Percentiles rank a stretch among this genome's conserved stretches.
Conservation (phyloP, 2,888 invertebrate species). For the Drosophila maculinotata region DNA sequence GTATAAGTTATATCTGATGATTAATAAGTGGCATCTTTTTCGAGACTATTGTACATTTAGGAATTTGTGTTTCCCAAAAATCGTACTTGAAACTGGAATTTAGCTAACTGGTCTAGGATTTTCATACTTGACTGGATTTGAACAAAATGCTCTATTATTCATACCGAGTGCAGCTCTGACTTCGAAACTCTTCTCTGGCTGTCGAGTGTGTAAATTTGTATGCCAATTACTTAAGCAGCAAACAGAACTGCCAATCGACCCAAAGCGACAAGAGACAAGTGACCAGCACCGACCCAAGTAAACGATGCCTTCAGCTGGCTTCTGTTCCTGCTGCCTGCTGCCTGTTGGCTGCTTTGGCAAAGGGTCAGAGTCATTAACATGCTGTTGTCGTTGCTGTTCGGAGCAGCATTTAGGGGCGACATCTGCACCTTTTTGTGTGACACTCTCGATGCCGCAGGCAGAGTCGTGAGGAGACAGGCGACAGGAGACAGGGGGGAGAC, state of each 20-base stretch:
- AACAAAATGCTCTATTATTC: too few species aligned
- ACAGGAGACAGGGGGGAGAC: neutral
- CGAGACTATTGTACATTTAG: too few species aligned
- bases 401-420: constrained; percentile 70
- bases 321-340: constrained; percentile 1
- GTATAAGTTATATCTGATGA: too few species aligned
- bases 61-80: neutral
- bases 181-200: too few species aligned
- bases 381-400: constrained; percentile 67
- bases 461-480: constrained; percentile 4
- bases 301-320: constrained; percentile 31
- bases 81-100: too few species aligned
- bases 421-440: constrained; percentile 73
- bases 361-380: constrained; percentile 81
- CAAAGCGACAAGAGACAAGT: constrained; percentile 42
- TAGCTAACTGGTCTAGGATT: too few species aligned
- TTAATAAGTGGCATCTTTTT: too few species aligned
- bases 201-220: constrained; percentile 67
- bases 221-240: constrained; percentile 77
- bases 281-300: constrained; percentile 65
- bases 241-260: constrained; percentile 57
- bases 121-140: too few species aligned
- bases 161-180: too few species aligned
- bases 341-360: constrained; percentile 23
- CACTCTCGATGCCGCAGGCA: constrained; percentile 44